Conservation (phyloP, 2,797 vertebrate species). For the Bradypodion ventrale region DNA sequence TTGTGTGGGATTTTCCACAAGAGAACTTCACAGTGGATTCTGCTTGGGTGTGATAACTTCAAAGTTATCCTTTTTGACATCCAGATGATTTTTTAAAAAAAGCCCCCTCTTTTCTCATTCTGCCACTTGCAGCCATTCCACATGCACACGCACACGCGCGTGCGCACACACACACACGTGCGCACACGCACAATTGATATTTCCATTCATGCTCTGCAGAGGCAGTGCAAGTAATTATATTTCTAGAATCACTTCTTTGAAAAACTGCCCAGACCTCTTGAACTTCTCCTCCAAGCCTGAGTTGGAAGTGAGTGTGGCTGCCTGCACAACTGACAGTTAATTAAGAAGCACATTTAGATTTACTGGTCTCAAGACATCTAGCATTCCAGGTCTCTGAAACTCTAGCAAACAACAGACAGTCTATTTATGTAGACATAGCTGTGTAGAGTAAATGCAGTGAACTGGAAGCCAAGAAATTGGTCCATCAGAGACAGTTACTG, state of each 20-base stretch:
- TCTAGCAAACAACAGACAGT: neutral
- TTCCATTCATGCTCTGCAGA: conserved; percentile 1
- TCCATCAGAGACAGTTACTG: neutral
- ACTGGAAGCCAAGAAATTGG: neutral
- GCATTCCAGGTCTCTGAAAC: neutral
- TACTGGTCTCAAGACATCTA: conserved; percentile 7
- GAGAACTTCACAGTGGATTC: neutral
- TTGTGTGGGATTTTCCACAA: neutral
- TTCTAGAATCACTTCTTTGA: conserved; percentile 12
- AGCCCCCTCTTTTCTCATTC: neutral
- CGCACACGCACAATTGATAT: neutral
- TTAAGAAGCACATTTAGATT: conserved; percentile 22
- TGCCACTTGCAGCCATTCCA: neutral
- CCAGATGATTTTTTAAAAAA: conserved; percentile 9
- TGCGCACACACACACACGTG: too few species aligned
- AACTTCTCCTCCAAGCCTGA: conserved; percentile 7
- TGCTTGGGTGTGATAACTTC: neutral
- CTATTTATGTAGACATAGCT: neutral
- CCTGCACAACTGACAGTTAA: conserved; percentile 32
- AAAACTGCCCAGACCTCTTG: conserved; percentile 21
- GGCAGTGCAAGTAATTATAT: neutral
- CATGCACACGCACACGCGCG: too few species aligned
- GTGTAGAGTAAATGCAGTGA: neutral
- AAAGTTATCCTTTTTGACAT: neutral
- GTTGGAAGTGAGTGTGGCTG: neutral